Conservation (phyloP, 2,797 vertebrate species). For the Anas acuta region DNA sequence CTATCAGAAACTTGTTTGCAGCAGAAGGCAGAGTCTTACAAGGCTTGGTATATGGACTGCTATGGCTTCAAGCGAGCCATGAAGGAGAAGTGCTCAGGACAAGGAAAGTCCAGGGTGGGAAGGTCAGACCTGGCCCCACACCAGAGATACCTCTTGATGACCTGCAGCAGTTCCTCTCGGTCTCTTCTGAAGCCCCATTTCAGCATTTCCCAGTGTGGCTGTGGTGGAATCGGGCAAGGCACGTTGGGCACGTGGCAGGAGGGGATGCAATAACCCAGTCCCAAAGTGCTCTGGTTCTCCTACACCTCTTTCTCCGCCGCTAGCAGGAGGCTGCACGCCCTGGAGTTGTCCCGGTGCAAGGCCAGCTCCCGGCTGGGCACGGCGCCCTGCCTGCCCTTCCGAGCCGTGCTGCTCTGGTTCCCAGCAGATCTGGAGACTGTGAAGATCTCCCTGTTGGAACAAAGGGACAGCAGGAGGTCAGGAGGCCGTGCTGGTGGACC, state of each 20-base stretch:
- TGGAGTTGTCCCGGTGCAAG: slow-evolving; percentile 68
- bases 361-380: slow-evolving; percentile 36
- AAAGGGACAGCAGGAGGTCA: neutral
- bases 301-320: neutral
- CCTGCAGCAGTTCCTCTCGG: neutral
- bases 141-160: neutral
- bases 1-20: neutral
- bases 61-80: neutral
- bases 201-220: neutral
- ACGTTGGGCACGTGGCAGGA: fast-evolving
- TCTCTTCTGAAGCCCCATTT: neutral
- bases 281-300: neutral
- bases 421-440: slow-evolving; percentile 29
- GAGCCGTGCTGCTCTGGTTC: neutral
- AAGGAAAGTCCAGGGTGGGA: neutral
- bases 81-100: neutral
- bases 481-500: neutral
- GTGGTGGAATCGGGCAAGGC: neutral
- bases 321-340: slow-evolving; percentile 67
- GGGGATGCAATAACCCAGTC: neutral
- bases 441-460: slow-evolving; percentile 64
- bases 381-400: slow-evolving; percentile 20
- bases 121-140: neutral
- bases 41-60: neutral
- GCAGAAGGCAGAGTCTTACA: neutral